Base-by-base conservation (phyloP, 2,797 vertebrate genomes). In the Craterocephalus amniculus region DNA sequence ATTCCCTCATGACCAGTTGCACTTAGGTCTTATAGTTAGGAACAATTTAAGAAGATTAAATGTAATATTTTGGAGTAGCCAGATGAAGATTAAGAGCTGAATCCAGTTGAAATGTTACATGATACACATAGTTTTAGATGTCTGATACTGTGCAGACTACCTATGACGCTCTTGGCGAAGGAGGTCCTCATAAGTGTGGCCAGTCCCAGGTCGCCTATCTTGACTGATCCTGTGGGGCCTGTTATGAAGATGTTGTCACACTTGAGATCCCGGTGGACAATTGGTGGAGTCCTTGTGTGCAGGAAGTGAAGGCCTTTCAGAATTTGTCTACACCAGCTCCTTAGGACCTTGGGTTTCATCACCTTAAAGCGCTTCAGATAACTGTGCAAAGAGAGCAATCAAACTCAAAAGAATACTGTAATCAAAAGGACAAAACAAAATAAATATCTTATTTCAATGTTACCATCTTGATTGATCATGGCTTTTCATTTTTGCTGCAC, bases 171-270 rank as follows among this genome's bases (percentile, higher is more conserved):
- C 90, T 99, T 99, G 68, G 97, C 97, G 67, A 98, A 98, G 14
- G 97, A 98, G 20, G 96, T 98, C 54, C 97, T 91, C 97, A 97
- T 99, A 64, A 99, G 94, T 31, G 97, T 99, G 62, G 97, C 97
- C 77, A 99, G 88, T 32, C 97, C 97, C 40, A 99, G 92, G 87
- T 99, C 97, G 0, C 97, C 97, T 54, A 99, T 98, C 88, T 99
- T 99, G 67, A 98, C 97, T 4, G 97, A 98, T 70, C 97, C 97
- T 4, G 97, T 99, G 61, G 97, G 97, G 54, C 97, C 97, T 0
- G 97, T 99, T 91, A 99, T 99, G 84, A 99, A 99, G 90, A 99
- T 98, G 91, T 99, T 99, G 93, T 99, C 97, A 73, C 97, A 98
- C 56, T 99, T 99, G 70, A 99, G 94, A 88, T 98, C 97, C n/a